phyloP scores from a whole-genome alignment of 2,888 invertebrate species.

The Theretra japonica region DNA sequence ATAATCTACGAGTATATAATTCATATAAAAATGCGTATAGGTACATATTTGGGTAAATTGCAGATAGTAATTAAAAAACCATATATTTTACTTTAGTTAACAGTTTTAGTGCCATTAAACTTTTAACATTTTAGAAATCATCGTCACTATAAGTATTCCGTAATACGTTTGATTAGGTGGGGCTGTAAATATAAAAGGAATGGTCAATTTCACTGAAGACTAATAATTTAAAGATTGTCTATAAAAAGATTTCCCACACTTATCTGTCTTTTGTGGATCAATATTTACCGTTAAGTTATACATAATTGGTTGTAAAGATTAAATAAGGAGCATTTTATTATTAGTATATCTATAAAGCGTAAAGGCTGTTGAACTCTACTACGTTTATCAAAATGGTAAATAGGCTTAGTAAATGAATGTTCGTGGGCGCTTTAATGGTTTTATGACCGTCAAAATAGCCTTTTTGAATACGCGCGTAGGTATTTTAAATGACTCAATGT shows the following conservation, averaged over 20 bases:
- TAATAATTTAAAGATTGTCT: not conserved
- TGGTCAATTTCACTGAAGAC: not conserved
- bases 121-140: not conserved
- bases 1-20: constrained; percentile 29
- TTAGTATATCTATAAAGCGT: constrained; percentile 39
- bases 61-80: not conserved
- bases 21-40: too few relatives aligned
- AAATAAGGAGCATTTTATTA: constrained; percentile 37
- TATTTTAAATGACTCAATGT: constrained; percentile 42
- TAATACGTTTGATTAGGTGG: constrained; percentile 4
- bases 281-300: constrained; percentile 44
- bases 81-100: constrained; percentile 28
- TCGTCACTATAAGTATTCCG: not conserved
- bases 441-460: constrained; percentile 39
- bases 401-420: constrained; percentile 48
- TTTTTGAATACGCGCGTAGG: constrained; percentile 40
- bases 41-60: not conserved
- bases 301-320: constrained; percentile 35
- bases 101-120: constrained; percentile 54
- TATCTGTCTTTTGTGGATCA: constrained; percentile 8
- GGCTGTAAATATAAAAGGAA: constrained; percentile 2
- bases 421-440: constrained; percentile 56
- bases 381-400: constrained; percentile 49
- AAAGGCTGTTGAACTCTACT: constrained; percentile 63
- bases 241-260: constrained; percentile 15